Evolutionary conservation across 2,888 invertebrate genomes (phyloP).

Genomic region (Muschampia plurimacula): DNA sequence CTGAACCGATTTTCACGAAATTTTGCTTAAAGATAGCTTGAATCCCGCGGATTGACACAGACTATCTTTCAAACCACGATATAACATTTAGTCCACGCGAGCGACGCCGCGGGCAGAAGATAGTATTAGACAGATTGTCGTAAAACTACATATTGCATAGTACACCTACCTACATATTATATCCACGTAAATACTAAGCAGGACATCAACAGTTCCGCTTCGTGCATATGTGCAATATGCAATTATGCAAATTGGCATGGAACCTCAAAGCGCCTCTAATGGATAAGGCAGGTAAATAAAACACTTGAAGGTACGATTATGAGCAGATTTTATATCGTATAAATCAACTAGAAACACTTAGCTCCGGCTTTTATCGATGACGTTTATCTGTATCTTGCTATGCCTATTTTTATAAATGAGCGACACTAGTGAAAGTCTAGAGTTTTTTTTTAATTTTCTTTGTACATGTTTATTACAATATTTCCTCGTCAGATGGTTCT

Average conservation of each 20-base stretch:
- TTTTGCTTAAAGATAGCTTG: too few species aligned
- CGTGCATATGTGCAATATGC: conserved; percentile 46
- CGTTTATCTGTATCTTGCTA: conserved; percentile 3
- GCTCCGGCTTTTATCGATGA: not conserved
- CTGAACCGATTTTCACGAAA: too few species aligned
- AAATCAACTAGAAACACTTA: conserved; percentile 5
- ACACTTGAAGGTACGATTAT: conserved; percentile 39
- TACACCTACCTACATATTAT: conserved; percentile 3
- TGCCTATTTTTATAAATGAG: not conserved
- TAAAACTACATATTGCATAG: conserved; percentile 2
- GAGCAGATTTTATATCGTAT: conserved; percentile 25
- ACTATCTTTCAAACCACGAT: too few species aligned
- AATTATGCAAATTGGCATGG: conserved; percentile 50
- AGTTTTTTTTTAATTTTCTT: too few species aligned
- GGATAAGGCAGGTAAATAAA: conserved; percentile 46
- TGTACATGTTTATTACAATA: too few species aligned
- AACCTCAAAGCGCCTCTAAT: conserved; percentile 46
- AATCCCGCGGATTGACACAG: too few species aligned
- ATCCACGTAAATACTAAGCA: conserved; percentile 26
- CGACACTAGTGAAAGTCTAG: not conserved
- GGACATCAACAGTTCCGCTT: conserved; percentile 44
- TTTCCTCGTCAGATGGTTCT: too few species aligned
- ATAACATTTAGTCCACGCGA: too few species aligned
- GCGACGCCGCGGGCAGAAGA: too few species aligned
- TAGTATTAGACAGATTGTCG: too few species aligned